Percentiles rank a stretch among this genome's conserved stretches.
These are phyloP conservation scores for Tupaia tana DNA, from an alignment of 2,113 vertebrate species.

Conservation along the genomic window DNA sequence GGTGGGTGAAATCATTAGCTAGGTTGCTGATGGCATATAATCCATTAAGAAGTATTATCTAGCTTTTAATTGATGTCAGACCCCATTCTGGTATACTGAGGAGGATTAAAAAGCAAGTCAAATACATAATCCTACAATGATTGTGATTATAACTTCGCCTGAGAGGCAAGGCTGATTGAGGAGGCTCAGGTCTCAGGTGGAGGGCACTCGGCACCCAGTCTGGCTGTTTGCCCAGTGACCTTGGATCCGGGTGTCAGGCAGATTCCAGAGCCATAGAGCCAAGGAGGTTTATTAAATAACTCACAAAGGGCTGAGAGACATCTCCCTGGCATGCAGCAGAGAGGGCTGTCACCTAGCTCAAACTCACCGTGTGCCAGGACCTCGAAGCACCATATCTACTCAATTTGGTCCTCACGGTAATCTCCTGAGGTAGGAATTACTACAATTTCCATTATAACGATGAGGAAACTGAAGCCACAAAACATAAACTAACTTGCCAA, in stretches of 20 bases:
- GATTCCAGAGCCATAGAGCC: not conserved
- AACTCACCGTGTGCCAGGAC: not conserved
- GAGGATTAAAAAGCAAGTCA: conserved; percentile 59
- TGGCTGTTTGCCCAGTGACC: not conserved
- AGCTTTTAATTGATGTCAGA: conserved; percentile 40
- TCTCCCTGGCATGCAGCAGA: not conserved
- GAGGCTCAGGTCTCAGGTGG: not conserved
- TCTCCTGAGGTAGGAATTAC: not conserved
- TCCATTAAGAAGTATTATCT: conserved; percentile 44
- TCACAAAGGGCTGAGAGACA: not conserved
- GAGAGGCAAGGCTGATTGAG: not conserved
- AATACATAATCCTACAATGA: conserved; percentile 16
- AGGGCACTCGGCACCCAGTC: not conserved
- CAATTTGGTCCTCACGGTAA: not conserved
- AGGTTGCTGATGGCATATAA: not conserved
- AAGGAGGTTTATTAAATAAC: not conserved
- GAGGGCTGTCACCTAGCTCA: not conserved
- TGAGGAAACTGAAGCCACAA: not conserved
- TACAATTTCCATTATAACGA: not conserved
- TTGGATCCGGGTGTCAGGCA: not conserved
- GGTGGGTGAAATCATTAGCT: not conserved
- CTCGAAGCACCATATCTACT: not conserved
- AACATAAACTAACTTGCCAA: not conserved
- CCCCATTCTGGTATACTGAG: conserved; percentile 6
- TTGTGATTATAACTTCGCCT: conserved; percentile 24